Evolutionary conservation across 2,888 invertebrate genomes (phyloP).

Genomic region (Bhutanitis thaidina): DNA sequence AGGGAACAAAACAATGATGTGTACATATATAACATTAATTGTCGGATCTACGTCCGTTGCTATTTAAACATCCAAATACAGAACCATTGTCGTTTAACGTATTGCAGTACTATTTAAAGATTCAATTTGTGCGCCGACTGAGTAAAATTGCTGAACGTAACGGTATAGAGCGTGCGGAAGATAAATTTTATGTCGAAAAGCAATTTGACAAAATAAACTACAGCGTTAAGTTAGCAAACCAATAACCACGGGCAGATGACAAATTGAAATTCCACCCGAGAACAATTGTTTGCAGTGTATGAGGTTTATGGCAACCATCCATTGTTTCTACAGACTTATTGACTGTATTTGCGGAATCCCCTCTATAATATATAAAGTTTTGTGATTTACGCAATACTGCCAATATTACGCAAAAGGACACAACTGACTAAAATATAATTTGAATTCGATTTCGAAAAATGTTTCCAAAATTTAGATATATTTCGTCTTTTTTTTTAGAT

Average conservation of each 20-base stretch:
- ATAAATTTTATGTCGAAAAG: slow-evolving; percentile 8
- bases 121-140: background rate
- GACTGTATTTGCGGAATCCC: background rate
- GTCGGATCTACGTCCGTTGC: too few species aligned
- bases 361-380: too few species aligned
- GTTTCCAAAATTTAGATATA: too few species aligned
- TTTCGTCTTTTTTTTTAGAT: too few species aligned
- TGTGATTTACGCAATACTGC: too few species aligned
- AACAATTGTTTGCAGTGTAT: slow-evolving; percentile 10
- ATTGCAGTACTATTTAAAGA: background rate
- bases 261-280: slow-evolving; percentile 8
- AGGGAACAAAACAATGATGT: too few species aligned
- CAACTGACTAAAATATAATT: too few species aligned
- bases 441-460: too few species aligned
- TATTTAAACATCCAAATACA: too few species aligned
- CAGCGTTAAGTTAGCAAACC: slow-evolving; percentile 1
- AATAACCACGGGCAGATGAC: slow-evolving; percentile 11
- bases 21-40: too few species aligned
- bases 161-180: background rate
- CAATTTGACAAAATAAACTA: slow-evolving; percentile 13
- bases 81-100: too few species aligned
- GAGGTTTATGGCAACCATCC: slow-evolving; percentile 8
- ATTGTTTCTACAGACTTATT: slow-evolving; percentile 7
- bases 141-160: background rate
- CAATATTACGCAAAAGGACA: too few species aligned